Percentiles rank a stretch among this genome's conserved stretches.
phyloP scores from a whole-genome alignment of 1,140 invertebrate genomes.

The Hycleus cichorii region DNA sequence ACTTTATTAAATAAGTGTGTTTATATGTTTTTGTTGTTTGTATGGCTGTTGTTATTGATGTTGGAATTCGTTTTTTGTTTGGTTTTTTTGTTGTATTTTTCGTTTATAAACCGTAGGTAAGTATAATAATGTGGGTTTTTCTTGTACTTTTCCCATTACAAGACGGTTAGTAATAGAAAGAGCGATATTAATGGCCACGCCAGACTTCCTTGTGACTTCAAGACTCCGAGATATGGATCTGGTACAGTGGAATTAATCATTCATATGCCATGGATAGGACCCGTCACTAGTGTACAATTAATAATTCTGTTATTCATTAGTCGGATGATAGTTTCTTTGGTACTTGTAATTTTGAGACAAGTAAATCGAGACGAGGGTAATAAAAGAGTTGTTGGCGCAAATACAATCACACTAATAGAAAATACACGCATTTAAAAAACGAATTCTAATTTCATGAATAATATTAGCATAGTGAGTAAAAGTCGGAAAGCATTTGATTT shows the following conservation, averaged over 20 bases:
- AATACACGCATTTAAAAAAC: constrained; percentile 22
- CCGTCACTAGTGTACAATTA: constrained; percentile 10
- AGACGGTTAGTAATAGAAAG: not conserved
- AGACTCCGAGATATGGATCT: constrained; percentile 11
- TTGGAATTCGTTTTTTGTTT: too few species aligned
- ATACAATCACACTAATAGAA: not conserved
- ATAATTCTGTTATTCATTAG: not conserved
- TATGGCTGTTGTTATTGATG: too few species aligned
- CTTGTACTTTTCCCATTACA: too few species aligned
- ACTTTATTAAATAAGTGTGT: too few species aligned
- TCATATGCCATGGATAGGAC: not conserved
- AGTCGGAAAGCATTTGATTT: constrained; percentile 31
- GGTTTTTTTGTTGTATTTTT: too few species aligned
- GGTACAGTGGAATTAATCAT: constrained; percentile 9
- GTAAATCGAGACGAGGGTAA: not conserved
- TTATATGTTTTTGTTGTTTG: too few species aligned
- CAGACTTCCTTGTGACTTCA: constrained; percentile 7
- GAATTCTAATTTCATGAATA: constrained; percentile 34
- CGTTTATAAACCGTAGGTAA: too few species aligned
- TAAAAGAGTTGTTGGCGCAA: too few species aligned
- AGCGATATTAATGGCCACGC: constrained; percentile 11
- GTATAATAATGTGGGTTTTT: too few species aligned
- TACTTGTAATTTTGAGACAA: not conserved
- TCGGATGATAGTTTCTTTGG: too few species aligned
- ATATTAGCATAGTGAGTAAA: constrained; percentile 34